Base-by-base conservation (phyloP, 92 coral and sea anemone genomes). In the Actinernus sp. region DNA sequence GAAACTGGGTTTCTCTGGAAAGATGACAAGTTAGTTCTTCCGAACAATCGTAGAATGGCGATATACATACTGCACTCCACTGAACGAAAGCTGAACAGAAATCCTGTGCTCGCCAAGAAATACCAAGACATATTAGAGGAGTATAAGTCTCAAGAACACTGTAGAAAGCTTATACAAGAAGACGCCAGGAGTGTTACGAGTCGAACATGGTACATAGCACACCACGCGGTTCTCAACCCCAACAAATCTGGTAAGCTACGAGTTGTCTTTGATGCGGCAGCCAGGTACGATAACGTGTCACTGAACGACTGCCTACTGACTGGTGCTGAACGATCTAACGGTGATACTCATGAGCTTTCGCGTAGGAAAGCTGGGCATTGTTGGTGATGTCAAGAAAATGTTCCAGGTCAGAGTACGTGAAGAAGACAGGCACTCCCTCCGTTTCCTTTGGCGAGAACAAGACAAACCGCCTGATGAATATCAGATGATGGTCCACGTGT, bases 131-230 rank as follows among this genome's bases (percentile, higher is more conserved):
- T 87, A 40, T 33, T 87, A 8, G 63, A 80, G 31, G 58, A 62
- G 61, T 66, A 81, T 37, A 32, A 55, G 43, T 45, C n/a, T 3
- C 60, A 69, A 25, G 81, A 85, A 14, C 64, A 74, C 22, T 61
- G 85, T 34, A 59, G 63, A 30, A 75, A 51, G 72, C 58, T 75
- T 31, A 74, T 81, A 1, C 16, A 37, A 26, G 82, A 68, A 31
- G 89, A 82, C 34, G 60, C 81, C 9, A 29, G 63, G 16, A 14
- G 0, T 18, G 49, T 44, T 19, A 51, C 58, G 39, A 32, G 34
- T 22, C 74, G 62, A 48, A 82, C 77, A 19, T 87, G 89, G 85
- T 74, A 75, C 78, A 36, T 82, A 0, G 78, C 89, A n/a, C 89
- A 87, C 52, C 93, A 75, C 40, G 78, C 85, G 24, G 85, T 87